Conservation (phyloP, 2,797 vertebrate species). For the Threskiornis aethiopicus region DNA sequence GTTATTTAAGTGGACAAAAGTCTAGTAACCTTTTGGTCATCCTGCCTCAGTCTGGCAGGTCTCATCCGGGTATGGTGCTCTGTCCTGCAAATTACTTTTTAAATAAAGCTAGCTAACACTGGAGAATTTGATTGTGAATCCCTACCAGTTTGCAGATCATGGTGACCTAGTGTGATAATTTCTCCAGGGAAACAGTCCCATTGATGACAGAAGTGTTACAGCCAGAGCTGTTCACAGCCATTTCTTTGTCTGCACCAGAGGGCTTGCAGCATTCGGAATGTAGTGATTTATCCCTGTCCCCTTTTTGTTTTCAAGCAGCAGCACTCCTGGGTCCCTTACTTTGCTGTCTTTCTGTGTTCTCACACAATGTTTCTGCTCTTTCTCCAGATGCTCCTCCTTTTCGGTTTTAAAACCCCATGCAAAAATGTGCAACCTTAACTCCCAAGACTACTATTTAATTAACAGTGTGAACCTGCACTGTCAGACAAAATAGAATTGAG, state of each 20-base stretch:
- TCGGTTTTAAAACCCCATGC: neutral
- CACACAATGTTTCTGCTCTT: neutral
- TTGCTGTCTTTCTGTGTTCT: neutral
- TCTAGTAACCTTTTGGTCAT: neutral
- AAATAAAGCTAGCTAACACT: neutral
- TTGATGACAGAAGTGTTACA: neutral
- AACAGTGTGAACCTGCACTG: neutral
- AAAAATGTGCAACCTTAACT: neutral
- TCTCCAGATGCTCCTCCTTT: neutral
- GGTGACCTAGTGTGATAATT: neutral
- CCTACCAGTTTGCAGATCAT: neutral
- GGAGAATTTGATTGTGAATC: neutral
- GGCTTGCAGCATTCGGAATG: neutral
- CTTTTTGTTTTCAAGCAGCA: neutral
- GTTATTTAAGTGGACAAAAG: neutral
- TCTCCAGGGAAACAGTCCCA: neutral
- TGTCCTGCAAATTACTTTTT: neutral
- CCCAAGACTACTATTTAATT: neutral
- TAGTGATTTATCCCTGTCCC: neutral
- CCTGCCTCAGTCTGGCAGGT: neutral
- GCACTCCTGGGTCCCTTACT: neutral
- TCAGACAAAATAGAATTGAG: neutral
- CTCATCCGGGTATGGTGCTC: neutral
- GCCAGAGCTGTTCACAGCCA: neutral
- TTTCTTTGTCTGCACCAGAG: accelerated